A percentile compares a stretch with the other conserved stretches of the same genome.
Evolutionary conservation across 2,113 vertebrate genomes (phyloP).

Genomic region (Tautogolabrus adspersus): DNA sequence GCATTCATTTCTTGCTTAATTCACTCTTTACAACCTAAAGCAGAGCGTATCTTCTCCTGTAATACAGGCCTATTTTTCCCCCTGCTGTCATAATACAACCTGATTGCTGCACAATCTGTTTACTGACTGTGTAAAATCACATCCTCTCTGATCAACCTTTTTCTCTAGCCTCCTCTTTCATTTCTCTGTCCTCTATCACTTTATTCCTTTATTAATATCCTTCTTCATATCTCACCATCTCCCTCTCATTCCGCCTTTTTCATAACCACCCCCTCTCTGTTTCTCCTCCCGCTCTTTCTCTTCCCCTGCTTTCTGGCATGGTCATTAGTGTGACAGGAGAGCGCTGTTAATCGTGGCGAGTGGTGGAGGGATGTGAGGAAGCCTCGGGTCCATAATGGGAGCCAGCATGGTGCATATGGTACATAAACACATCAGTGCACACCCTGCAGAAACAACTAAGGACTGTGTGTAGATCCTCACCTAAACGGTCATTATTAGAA

Average conservation of each 20-base stretch:
- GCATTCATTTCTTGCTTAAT: background rate
- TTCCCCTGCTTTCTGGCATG: constrained; percentile 54
- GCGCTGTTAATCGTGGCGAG: constrained; percentile 66
- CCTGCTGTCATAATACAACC: constrained; percentile 28
- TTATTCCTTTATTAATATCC: constrained; percentile 60
- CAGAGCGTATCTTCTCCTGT: background rate
- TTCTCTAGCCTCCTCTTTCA: background rate
- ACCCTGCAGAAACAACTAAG: constrained; percentile 27
- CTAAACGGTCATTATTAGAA: constrained; percentile 45
- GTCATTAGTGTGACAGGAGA: constrained; percentile 76
- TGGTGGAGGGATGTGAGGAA: constrained; percentile 58
- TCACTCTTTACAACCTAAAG: background rate
- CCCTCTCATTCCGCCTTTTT: constrained; percentile 43
- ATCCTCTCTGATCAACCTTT: constrained; percentile 32
- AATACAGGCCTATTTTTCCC: background rate
- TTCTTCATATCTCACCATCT: constrained; percentile 50
- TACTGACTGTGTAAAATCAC: constrained; percentile 34
- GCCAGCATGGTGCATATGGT: constrained; percentile 69
- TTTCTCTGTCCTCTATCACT: constrained; percentile 15
- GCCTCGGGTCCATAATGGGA: constrained; percentile 67
- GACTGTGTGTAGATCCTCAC: constrained; percentile 13
- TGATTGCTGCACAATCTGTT: constrained; percentile 6
- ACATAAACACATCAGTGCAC: constrained; percentile 66
- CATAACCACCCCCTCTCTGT: constrained; percentile 23
- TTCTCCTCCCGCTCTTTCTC: constrained; percentile 35